These are phyloP conservation scores for Grantiella picta DNA, from an alignment of 2,113 vertebrate species.

Conservation along the genomic window DNA sequence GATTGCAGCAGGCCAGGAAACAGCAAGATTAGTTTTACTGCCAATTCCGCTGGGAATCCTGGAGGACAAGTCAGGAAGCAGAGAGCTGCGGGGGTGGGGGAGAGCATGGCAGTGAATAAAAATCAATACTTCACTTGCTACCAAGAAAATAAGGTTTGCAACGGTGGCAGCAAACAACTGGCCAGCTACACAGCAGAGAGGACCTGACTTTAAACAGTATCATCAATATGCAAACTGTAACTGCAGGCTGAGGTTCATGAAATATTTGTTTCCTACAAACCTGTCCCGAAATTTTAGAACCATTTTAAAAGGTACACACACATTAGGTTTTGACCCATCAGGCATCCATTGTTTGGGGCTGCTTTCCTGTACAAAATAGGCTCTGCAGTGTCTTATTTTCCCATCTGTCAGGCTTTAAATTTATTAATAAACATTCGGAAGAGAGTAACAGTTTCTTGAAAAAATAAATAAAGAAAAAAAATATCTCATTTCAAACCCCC, in stretches of 20 bases:
- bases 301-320: background rate
- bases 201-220: background rate
- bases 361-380: background rate
- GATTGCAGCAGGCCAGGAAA: background rate
- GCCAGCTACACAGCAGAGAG: background rate
- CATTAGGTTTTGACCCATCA: background rate
- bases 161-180: background rate
- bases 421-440: background rate
- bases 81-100: background rate
- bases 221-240: background rate
- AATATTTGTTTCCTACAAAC: background rate
- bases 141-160: background rate
- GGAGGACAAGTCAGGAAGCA: background rate
- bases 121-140: background rate
- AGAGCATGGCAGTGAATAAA: background rate
- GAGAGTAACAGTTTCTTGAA: background rate
- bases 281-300: background rate
- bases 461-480: background rate
- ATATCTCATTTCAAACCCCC: background rate
- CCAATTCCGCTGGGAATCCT: background rate
- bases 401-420: background rate
- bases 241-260: background rate
- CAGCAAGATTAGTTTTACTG: background rate
- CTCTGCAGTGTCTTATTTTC: background rate
- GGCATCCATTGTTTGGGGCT: background rate